These are phyloP conservation scores for Lucilia cuprina DNA, from an alignment of 1,140 invertebrate species.

Conservation along the genomic window DNA sequence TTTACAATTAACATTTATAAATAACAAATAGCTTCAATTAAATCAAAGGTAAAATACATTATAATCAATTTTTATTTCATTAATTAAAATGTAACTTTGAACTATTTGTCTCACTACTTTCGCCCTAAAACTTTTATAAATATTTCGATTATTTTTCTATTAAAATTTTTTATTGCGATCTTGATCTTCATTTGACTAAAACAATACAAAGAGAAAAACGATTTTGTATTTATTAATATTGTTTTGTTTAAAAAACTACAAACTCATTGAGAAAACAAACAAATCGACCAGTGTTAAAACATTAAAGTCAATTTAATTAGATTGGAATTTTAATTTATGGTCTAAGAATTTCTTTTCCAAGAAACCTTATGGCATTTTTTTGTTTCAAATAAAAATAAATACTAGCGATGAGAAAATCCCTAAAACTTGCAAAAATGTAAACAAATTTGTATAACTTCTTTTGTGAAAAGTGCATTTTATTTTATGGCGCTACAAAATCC, in stretches of 20 bases:
- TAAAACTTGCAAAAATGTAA: not conserved
- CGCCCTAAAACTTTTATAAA: too few species aligned
- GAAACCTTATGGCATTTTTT: not conserved
- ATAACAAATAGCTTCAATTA: not conserved
- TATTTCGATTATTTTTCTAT: too few species aligned
- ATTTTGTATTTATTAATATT: not conserved
- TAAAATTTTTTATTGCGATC: not conserved
- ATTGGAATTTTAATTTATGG: not conserved
- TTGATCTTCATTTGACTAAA: not conserved
- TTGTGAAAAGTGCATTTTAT: too few species aligned
- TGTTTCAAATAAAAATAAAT: not conserved
- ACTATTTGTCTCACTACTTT: too few species aligned
- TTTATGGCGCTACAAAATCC: too few species aligned
- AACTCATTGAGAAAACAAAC: slow-evolving; percentile 1
- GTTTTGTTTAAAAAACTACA: not conserved
- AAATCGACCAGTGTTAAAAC: not conserved
- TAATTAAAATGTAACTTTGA: too few species aligned
- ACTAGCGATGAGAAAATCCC: not conserved
- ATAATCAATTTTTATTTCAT: not conserved
- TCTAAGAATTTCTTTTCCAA: not conserved
- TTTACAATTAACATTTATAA: not conserved
- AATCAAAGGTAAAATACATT: not conserved
- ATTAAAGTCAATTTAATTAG: not conserved
- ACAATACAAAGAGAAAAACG: not conserved
- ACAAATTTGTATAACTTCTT: not conserved